Percentiles rank a stretch among this genome's conserved stretches.
Evolutionary conservation across 2,888 invertebrate genomes (phyloP).

Genomic region (Artemia sp.): DNA sequence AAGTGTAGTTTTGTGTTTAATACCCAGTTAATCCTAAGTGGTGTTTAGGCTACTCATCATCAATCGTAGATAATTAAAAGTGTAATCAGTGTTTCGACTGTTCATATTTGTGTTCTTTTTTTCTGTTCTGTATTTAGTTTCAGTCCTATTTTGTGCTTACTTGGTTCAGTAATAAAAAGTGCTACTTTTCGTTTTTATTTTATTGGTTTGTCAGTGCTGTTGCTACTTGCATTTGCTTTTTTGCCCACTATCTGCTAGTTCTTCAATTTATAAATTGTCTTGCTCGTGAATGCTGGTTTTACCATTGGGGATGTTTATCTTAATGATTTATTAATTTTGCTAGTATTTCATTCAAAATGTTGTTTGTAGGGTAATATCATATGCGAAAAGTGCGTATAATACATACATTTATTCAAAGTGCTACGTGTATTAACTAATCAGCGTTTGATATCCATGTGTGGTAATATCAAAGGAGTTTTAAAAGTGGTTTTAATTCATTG

Average conservation of each 20-base stretch:
- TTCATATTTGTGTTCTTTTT: slow-evolving; percentile 1
- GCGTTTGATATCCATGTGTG: too few relatives aligned
- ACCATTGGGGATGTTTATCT: slow-evolving; percentile 7
- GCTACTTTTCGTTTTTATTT: background rate
- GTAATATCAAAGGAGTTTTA: too few relatives aligned
- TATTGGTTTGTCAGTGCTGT: too few relatives aligned
- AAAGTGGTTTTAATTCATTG: too few relatives aligned
- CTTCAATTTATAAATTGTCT: slow-evolving; percentile 2
- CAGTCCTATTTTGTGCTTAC: slow-evolving; percentile 9
- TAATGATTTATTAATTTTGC: background rate
- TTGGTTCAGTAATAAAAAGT: slow-evolving; percentile 12
- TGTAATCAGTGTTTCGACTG: slow-evolving; percentile 14
- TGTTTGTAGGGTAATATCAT: background rate
- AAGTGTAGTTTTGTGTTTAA: slow-evolving; percentile 6
- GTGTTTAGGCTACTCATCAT: slow-evolving; percentile 13
- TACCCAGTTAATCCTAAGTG: slow-evolving; percentile 14
- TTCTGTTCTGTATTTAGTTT: slow-evolving; percentile 6
- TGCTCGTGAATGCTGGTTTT: slow-evolving; percentile 13
- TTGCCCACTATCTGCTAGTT: background rate
- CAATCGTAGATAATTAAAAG: slow-evolving; percentile 2
- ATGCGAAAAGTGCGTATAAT: too few relatives aligned
- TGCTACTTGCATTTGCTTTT: background rate
- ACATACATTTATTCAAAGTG: too few relatives aligned
- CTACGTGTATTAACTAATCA: too few relatives aligned
- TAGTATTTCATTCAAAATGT: slow-evolving; percentile 15